Percentiles rank a stretch among this genome's conserved stretches.
These are phyloP conservation scores for Sebastes hubbsi DNA, from an alignment of 2,797 vertebrate genomes.

Conservation along the genomic window DNA sequence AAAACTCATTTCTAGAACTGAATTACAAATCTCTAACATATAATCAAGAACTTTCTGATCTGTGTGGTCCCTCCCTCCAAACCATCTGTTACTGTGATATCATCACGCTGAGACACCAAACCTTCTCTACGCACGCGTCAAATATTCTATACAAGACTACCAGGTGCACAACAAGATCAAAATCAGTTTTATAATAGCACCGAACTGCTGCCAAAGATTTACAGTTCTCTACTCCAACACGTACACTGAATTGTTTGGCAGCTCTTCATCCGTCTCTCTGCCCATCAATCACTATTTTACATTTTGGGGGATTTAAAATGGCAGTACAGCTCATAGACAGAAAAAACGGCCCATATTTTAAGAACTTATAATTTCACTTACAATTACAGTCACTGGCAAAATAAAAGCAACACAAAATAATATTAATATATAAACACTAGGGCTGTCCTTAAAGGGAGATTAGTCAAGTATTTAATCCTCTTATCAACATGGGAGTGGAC, in stretches of 20 bases:
- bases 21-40: background rate
- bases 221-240: background rate
- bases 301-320: background rate
- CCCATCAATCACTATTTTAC: conserved; percentile 13
- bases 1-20: background rate
- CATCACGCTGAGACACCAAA: background rate
- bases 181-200: conserved; percentile 23
- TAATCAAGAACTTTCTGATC: background rate
- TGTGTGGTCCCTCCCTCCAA: background rate
- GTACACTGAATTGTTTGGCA: background rate
- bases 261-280: conserved; percentile 10
- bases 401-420: background rate
- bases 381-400: background rate
- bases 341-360: background rate
- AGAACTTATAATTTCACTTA: background rate
- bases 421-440: background rate
- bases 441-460: too few species aligned
- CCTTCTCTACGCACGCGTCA: background rate
- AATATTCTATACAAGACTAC: background rate
- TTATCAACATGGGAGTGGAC: too few species aligned
- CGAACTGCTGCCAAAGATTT: conserved; percentile 20
- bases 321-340: background rate
- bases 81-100: background rate
- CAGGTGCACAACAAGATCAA: conserved; percentile 53
- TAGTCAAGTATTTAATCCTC: too few species aligned